Evolutionary conservation across 1,140 invertebrate genomes (phyloP).

Genomic region (Trichonephila inaurata): DNA sequence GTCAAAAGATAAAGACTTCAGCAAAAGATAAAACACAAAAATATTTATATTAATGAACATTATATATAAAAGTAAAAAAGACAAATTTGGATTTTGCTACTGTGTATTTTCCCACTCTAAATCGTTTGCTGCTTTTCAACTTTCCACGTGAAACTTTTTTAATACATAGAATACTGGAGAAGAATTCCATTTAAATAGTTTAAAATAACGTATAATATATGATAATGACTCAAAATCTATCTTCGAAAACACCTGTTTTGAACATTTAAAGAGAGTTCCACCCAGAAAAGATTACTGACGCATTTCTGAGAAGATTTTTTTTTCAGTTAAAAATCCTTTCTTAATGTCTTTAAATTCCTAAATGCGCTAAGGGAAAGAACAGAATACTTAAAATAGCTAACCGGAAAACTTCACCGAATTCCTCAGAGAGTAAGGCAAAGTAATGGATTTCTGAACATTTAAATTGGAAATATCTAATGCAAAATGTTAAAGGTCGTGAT

Average conservation of each 20-base stretch:
- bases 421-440: not conserved
- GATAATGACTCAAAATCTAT: constrained; percentile 72
- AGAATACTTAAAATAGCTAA: constrained; percentile 32
- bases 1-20: not conserved
- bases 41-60: not conserved
- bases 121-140: constrained; percentile 32
- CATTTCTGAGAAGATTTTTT: not conserved
- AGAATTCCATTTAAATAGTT: constrained; percentile 66
- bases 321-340: constrained; percentile 22
- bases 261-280: constrained; percentile 60
- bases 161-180: not conserved
- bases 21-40: constrained; percentile 2
- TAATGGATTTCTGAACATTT: constrained; percentile 69
- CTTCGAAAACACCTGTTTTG: constrained; percentile 71
- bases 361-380: not conserved
- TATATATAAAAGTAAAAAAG: not conserved
- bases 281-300: constrained; percentile 9
- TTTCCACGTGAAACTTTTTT: constrained; percentile 36
- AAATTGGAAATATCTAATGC: constrained; percentile 70
- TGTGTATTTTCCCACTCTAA: constrained; percentile 5
- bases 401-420: constrained; percentile 43
- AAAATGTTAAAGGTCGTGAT: constrained; percentile 46
- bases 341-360: constrained; percentile 51
- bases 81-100: not conserved
- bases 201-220: constrained; percentile 69